Base-by-base conservation (phyloP, 2,113 vertebrate species). In the Sorex fumeus region DNA sequence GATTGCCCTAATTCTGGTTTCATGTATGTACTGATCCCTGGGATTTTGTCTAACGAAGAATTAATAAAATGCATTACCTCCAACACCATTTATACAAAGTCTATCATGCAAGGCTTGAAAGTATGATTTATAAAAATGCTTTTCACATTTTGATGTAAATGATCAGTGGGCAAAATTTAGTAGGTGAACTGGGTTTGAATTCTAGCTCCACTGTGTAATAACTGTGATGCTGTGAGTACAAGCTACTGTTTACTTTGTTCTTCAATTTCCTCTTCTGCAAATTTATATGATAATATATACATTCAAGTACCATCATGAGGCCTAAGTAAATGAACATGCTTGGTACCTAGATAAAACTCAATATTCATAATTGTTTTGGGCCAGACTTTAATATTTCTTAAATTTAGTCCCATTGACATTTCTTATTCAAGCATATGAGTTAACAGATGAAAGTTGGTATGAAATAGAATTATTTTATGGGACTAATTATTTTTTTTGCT, bases 391-490 rank as follows among this genome's bases (percentile, higher is more conserved):
- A 40, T 66, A n/a, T 47, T 93, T 80, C 45, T 78, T 9, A 32
- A 88, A 40, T 23, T 57, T 75, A 70, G 71, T 32, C 50, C 87
- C 40, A 4, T 6, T 45, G 50, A 88, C 71, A 83, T 60, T 87
- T 84, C 67, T 77, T 76, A 83, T 23, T 89, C 34, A 60, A 84
- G 30, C 80, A 34, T 80, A 72, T 47, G 69, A 60, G 72, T 84
- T 45, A 81, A 50, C n/a, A 78, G 66, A 82, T 78, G n/a, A 90
- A 70, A 40, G 15, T 30, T 60, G 66, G 70, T 25, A 32, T 75
- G 9, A 34, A 70, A 70, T 70, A 8, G 25, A 90, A 87, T 21
- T 36, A 13, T 34, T 67, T 0, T 8, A 36, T 21, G 66, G n/a
- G 19, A 75, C 8, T 34, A 72, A 0, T 82, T 36, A 74, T 47